phyloP scores from a whole-genome alignment of 1,140 invertebrate species.

The Catajapyx aquilonaris region DNA sequence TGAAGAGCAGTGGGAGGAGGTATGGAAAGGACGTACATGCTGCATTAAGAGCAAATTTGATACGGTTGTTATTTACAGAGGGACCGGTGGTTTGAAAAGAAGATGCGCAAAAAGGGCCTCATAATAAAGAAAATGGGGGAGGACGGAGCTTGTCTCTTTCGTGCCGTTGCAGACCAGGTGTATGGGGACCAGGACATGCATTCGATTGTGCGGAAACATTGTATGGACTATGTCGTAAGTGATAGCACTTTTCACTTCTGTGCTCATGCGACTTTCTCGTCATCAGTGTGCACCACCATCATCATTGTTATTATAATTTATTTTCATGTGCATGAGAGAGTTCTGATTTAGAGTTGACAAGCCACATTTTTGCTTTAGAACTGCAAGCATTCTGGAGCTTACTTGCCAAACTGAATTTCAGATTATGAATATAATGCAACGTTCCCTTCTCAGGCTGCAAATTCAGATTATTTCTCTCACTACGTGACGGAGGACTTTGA shows the following conservation, averaged over 20 bases:
- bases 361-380: too few species aligned
- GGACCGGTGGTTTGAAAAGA: constrained; percentile 46
- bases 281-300: too few species aligned
- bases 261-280: too few species aligned
- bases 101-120: constrained; percentile 49
- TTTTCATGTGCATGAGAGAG: too few species aligned
- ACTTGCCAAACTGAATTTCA: too few species aligned
- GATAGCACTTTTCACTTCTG: too few species aligned
- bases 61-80: constrained; percentile 23
- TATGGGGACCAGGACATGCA: constrained; percentile 91
- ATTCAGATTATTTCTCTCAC: constrained; percentile 77
- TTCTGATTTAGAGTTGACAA: too few species aligned
- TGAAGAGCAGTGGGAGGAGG: constrained; percentile 35
- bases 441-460: constrained; percentile 37
- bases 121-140: constrained; percentile 73
- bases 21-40: too few species aligned
- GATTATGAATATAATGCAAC: too few species aligned
- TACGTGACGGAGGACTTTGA: constrained; percentile 86
- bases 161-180: constrained; percentile 80
- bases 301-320: too few species aligned
- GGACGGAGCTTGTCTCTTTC: constrained; percentile 82
- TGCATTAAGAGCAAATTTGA: not conserved
- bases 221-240: constrained; percentile 83
- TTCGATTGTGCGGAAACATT: constrained; percentile 55
- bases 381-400: too few species aligned